Evolutionary conservation across 2,797 vertebrate genomes (phyloP).

Genomic region (Prionace glauca): DNA sequence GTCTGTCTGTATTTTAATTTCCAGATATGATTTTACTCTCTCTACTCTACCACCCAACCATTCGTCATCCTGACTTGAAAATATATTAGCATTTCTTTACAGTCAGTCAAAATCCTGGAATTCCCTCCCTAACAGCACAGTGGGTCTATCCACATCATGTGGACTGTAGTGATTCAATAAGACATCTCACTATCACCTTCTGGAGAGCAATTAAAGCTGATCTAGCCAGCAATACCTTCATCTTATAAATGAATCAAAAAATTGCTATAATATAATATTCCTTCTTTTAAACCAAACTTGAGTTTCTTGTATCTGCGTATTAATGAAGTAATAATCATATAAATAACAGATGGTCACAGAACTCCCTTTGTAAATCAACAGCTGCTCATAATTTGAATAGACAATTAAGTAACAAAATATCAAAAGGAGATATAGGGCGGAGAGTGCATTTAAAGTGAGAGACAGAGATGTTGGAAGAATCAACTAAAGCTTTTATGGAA

Average conservation of each 20-base stretch:
- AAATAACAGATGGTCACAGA: not conserved
- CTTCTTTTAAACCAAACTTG: not conserved
- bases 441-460: not conserved
- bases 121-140: no score
- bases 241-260: no score
- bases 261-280: not conserved
- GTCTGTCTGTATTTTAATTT: not conserved
- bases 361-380: not conserved
- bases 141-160: no score
- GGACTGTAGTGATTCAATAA: no score
- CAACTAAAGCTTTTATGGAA: not conserved
- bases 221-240: no score
- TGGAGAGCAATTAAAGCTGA: no score
- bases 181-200: no score
- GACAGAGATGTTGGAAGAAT: not conserved
- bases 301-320: not conserved
- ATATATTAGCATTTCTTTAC: no score
- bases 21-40: no score
- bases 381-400: not conserved
- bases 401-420: not conserved
- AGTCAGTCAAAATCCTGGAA: no score
- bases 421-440: not conserved
- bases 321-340: not conserved
- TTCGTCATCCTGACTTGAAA: no score
- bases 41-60: no score